Percentiles rank a stretch among this genome's conserved stretches.
Conservation (phyloP, 2,888 invertebrate species). For the Lepidocyrtoides sp. region DNA sequence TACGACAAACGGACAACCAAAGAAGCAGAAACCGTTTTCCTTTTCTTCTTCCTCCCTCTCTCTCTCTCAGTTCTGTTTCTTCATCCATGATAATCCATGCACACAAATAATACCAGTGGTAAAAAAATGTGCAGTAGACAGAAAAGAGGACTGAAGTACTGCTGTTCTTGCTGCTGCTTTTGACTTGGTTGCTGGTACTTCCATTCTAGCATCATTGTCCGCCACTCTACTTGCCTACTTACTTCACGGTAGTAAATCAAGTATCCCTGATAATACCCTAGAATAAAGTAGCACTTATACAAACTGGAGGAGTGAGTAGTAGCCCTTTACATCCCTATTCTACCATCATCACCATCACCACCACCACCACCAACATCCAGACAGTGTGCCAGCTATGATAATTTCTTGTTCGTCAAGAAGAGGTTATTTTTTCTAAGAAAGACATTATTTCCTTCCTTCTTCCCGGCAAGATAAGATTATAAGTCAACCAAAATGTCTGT, state of each 20-base stretch:
- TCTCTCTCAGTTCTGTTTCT: neutral
- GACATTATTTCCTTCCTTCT: slow-evolving; percentile 41
- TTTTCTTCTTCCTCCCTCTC: neutral
- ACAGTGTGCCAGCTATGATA: slow-evolving; percentile 32
- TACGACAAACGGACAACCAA: neutral
- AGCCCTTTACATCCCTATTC: neutral
- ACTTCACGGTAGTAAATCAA: slow-evolving; percentile 70
- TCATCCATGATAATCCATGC: neutral
- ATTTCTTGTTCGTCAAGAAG: slow-evolving; percentile 52
- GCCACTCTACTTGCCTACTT: neutral
- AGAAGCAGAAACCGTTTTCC: slow-evolving; percentile 8
- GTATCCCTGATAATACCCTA: slow-evolving; percentile 62
- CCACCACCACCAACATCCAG: neutral
- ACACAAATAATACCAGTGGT: neutral
- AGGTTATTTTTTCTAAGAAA: neutral
- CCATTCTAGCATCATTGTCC: neutral
- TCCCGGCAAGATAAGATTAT: slow-evolving; percentile 12
- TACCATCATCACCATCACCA: neutral
- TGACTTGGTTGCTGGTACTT: slow-evolving; percentile 46
- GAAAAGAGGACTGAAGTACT: slow-evolving; percentile 45
- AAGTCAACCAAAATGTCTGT: too few species aligned
- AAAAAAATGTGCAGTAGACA: neutral
- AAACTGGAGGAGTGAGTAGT: slow-evolving; percentile 41
- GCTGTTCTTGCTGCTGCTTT: neutral
- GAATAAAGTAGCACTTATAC: slow-evolving; percentile 63